phyloP scores from a whole-genome alignment of 2,113 vertebrate genomes.

The Pungitius pungitius region DNA sequence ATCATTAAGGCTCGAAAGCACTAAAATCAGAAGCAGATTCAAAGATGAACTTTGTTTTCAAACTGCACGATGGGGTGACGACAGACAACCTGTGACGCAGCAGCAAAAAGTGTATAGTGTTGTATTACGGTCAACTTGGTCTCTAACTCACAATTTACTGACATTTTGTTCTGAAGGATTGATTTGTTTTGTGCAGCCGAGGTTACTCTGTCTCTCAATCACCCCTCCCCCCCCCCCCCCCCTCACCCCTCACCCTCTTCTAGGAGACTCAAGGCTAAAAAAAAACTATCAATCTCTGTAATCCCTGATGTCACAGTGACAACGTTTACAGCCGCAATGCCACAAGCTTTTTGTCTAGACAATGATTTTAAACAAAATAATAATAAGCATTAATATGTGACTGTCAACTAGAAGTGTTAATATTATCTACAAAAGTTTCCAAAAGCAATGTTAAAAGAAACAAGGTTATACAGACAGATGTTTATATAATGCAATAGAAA shows the following conservation, averaged over 20 bases:
- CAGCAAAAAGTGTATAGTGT: slow-evolving; percentile 45
- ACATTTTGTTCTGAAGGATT: slow-evolving; percentile 53
- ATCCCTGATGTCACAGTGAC: slow-evolving; percentile 69
- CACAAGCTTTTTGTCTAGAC: slow-evolving; percentile 8
- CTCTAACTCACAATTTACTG: slow-evolving; percentile 31
- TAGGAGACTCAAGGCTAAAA: slow-evolving; percentile 51
- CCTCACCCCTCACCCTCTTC: background rate
- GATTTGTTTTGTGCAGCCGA: slow-evolving; percentile 61
- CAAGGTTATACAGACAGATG: slow-evolving; percentile 29
- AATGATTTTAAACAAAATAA: slow-evolving; percentile 27
- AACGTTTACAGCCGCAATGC: slow-evolving; percentile 9
- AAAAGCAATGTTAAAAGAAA: slow-evolving; percentile 50
- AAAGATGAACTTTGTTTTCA: slow-evolving; percentile 35
- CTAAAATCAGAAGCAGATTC: slow-evolving; percentile 47
- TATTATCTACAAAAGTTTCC: slow-evolving; percentile 21
- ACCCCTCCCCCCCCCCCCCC: background rate
- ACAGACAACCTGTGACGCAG: slow-evolving; percentile 33
- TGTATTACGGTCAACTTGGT: slow-evolving; percentile 5
- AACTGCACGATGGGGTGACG: slow-evolving; percentile 23
- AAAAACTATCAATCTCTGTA: slow-evolving; percentile 47
- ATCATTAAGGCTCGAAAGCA: slow-evolving; percentile 23
- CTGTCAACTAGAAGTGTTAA: slow-evolving; percentile 35
- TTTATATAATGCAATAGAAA: slow-evolving; percentile 14
- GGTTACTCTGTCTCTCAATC: slow-evolving; percentile 5
- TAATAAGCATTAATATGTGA: slow-evolving; percentile 25